A percentile compares a stretch with the other conserved stretches of the same genome.
phyloP scores from a whole-genome alignment of 53 echinoderm and acorn worm genomes.

The Henricia sp. region DNA sequence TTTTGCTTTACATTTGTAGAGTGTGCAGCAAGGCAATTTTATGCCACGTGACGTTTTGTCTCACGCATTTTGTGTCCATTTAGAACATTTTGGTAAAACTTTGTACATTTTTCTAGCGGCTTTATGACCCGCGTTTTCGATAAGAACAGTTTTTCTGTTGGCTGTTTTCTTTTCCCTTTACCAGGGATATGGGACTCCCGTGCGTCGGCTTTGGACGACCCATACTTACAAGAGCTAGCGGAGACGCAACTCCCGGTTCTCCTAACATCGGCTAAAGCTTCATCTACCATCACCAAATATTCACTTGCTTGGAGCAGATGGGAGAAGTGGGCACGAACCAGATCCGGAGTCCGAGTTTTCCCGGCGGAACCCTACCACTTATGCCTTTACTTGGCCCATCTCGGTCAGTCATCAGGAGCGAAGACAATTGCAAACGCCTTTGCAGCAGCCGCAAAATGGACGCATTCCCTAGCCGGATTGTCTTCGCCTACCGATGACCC shows the following conservation, averaged over 20 bases:
- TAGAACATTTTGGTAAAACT: no score
- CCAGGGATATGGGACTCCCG: no score
- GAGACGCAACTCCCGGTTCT: not conserved
- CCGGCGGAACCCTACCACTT: not conserved
- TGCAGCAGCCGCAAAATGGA: not conserved
- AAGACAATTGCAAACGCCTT: not conserved
- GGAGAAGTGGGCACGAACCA: not conserved
- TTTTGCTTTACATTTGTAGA: no score
- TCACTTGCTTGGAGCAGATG: not conserved
- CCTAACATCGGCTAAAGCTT: not conserved
- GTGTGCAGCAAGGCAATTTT: no score
- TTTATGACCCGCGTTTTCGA: no score
- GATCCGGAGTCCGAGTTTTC: not conserved
- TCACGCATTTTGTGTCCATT: no score
- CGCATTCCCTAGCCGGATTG: slow-evolving; percentile 1
- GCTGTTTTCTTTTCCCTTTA: no score
- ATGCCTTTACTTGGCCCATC: not conserved
- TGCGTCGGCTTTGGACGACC: slow-evolving; percentile 22
- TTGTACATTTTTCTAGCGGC: no score
- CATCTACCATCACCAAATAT: not conserved
- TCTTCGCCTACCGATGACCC: slow-evolving; percentile 36
- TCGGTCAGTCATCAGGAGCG: not conserved
- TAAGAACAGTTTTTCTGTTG: no score
- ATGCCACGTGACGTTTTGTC: no score
- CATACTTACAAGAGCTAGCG: not conserved